A percentile compares a stretch with the other conserved stretches of the same genome.
phyloP scores from a whole-genome alignment of 2,797 vertebrate genomes.

The Ctenochaetus hawaiiensis region DNA sequence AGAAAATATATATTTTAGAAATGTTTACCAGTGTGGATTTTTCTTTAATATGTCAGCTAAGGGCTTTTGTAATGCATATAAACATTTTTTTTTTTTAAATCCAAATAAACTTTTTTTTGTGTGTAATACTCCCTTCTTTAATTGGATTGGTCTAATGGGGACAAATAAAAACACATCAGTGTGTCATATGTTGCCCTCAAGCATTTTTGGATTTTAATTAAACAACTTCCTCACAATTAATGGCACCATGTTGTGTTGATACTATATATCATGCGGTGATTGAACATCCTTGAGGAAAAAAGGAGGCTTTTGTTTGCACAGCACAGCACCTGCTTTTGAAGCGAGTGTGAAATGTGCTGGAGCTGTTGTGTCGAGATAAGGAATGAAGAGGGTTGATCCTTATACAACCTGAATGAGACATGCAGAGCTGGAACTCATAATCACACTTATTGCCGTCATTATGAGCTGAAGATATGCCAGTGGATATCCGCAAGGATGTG shows the following conservation, averaged over 20 bases:
- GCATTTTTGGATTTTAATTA: conserved; percentile 53
- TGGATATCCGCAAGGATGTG: conserved; percentile 72
- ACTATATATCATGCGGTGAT: conserved; percentile 35
- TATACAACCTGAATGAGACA: conserved; percentile 53
- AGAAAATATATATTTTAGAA: conserved; percentile 16
- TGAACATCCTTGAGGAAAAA: conserved; percentile 51
- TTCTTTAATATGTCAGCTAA: conserved; percentile 40
- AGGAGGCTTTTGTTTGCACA: conserved; percentile 25
- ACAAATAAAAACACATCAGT: conserved; percentile 45
- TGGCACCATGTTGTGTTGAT: conserved; percentile 25
- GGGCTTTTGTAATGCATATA: conserved; percentile 45
- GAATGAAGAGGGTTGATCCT: conserved; percentile 65
- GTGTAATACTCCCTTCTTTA: conserved; percentile 38
- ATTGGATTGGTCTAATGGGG: conserved; percentile 37
- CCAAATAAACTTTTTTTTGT: conserved; percentile 67
- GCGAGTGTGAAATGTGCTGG: conserved; percentile 39
- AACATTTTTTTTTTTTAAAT: conserved; percentile 44
- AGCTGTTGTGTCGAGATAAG: conserved; percentile 63
- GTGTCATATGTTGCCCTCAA: conserved; percentile 32
- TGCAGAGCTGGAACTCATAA: conserved; percentile 68
- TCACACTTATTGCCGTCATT: conserved; percentile 68
- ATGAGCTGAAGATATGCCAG: conserved; percentile 66
- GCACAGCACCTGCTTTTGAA: conserved; percentile 34
- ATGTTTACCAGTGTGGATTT: conserved; percentile 19
- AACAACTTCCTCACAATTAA: conserved; percentile 51